phyloP scores from a whole-genome alignment of 2,888 invertebrate genomes.

The Tupiocoris notatus region DNA sequence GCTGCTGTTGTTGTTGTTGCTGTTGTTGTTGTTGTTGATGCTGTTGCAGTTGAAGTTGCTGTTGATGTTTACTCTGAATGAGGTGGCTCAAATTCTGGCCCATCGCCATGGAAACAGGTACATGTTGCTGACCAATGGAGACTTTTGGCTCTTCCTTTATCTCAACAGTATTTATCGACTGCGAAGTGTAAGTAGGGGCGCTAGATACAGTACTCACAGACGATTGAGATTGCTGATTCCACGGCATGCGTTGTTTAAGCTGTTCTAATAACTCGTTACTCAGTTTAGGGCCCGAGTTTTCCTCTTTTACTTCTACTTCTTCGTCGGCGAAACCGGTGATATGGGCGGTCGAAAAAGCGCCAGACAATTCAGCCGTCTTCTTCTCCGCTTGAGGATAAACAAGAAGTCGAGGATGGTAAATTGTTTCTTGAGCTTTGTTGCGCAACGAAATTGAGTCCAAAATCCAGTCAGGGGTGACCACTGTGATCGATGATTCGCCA shows the following conservation, averaged over 20 bases:
- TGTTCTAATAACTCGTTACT: slow-evolving; percentile 71
- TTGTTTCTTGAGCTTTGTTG: slow-evolving; percentile 63
- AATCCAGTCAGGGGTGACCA: slow-evolving; percentile 93
- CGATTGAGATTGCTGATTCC: slow-evolving; percentile 63
- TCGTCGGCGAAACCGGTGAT: slow-evolving; percentile 52
- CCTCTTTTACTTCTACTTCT: slow-evolving; percentile 47
- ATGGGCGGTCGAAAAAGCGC: slow-evolving; percentile 49
- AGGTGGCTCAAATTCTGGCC: slow-evolving; percentile 39
- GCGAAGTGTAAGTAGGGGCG: slow-evolving; percentile 31
- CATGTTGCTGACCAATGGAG: slow-evolving; percentile 3
- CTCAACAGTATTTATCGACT: slow-evolving; percentile 32
- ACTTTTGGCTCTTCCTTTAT: slow-evolving; percentile 45
- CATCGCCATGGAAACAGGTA: slow-evolving; percentile 52
- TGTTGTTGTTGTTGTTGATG: slow-evolving; percentile 53
- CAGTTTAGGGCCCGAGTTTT: slow-evolving; percentile 45
- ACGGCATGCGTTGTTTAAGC: slow-evolving; percentile 74
- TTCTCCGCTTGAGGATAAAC: slow-evolving; percentile 43
- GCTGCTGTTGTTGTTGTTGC: slow-evolving; percentile 54
- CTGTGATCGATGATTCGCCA: slow-evolving; percentile 50
- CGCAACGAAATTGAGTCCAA: slow-evolving; percentile 71
- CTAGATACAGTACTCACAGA: slow-evolving; percentile 20
- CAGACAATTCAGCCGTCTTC: slow-evolving; percentile 40
- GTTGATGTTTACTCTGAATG: slow-evolving; percentile 38
- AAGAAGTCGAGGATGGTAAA: slow-evolving; percentile 73
- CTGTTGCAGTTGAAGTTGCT: slow-evolving; percentile 49